Conservation (phyloP, 2,113 vertebrate genomes). For the Plecturocebus donacophilus region DNA sequence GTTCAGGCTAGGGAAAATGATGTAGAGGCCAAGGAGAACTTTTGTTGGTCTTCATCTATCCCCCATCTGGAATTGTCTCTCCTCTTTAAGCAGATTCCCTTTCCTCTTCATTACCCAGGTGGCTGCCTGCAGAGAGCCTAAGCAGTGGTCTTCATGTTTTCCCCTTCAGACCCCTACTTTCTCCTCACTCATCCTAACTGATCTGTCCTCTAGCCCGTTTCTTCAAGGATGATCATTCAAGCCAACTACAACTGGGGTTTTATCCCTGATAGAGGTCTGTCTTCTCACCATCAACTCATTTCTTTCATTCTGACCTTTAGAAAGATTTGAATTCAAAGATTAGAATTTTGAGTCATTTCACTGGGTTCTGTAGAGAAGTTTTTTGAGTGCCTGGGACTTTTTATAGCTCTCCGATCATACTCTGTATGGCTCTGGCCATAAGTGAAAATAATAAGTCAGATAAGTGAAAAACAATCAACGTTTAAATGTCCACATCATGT, state of each 20-base stretch:
- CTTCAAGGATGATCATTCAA: not conserved
- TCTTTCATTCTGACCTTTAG: not conserved
- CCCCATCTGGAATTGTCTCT: not conserved
- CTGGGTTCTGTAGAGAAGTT: not conserved
- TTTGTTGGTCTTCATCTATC: not conserved
- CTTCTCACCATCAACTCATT: not conserved
- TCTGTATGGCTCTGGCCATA: not conserved
- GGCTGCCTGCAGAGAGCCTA: not conserved
- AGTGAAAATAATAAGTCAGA: not conserved
- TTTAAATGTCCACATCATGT: not conserved
- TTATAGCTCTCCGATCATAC: not conserved
- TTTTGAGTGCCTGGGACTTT: not conserved
- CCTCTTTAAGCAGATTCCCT: not conserved
- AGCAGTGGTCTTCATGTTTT: not conserved
- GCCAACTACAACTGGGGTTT: not conserved
- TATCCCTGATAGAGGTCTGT: not conserved
- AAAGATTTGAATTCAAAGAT: not conserved
- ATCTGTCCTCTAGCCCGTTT: not conserved
- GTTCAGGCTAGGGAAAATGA: not conserved
- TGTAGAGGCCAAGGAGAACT: not conserved
- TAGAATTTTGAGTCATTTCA: not conserved
- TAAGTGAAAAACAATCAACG: not conserved
- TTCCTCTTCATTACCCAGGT: not conserved
- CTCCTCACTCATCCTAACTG: not conserved
- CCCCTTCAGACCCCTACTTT: accelerated